Percentiles rank a stretch among this genome's conserved stretches.
These are phyloP conservation scores for Gerris lacustris DNA, from an alignment of 2,888 invertebrate genomes.

Conservation along the genomic window DNA sequence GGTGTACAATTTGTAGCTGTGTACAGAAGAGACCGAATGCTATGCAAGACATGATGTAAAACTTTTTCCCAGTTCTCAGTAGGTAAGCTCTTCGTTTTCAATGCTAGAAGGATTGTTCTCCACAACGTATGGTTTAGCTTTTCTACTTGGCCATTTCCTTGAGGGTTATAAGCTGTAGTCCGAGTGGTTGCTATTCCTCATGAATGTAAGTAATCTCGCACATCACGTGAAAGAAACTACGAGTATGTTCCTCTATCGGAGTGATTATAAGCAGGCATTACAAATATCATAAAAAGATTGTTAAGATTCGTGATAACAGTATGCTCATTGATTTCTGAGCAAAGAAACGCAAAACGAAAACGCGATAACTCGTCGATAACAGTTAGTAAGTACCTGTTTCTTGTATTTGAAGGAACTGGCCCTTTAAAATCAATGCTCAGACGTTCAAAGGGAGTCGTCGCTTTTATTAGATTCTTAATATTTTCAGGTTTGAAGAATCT, in stretches of 20 bases:
- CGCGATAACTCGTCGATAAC: slow-evolving; percentile 27
- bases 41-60: slow-evolving; percentile 23
- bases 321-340: slow-evolving; percentile 20
- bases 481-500: not conserved
- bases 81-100: slow-evolving; percentile 16
- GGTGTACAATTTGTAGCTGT: slow-evolving; percentile 26
- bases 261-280: slow-evolving; percentile 26
- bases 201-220: slow-evolving; percentile 2
- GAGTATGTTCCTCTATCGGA: slow-evolving; percentile 26
- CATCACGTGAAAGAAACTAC: slow-evolving; percentile 8
- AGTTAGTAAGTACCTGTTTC: slow-evolving; percentile 21
- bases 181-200: slow-evolving; percentile 12
- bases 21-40: slow-evolving; percentile 25
- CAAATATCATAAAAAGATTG: slow-evolving; percentile 23
- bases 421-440: slow-evolving; percentile 16
- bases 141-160: slow-evolving; percentile 18
- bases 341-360: slow-evolving; percentile 24
- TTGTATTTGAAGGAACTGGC: too few species aligned
- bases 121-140: slow-evolving; percentile 16
- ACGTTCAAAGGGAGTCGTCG: too few species aligned
- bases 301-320: slow-evolving; percentile 24
- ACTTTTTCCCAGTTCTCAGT: slow-evolving; percentile 22
- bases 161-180: slow-evolving; percentile 16
- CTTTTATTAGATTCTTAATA: slow-evolving; percentile 2
- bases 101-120: slow-evolving; percentile 21